Evolutionary conservation across 2,888 invertebrate species (phyloP), one percentile per base, ranked within the genome.

Genomic region (Diplolepis rosae): DNA sequence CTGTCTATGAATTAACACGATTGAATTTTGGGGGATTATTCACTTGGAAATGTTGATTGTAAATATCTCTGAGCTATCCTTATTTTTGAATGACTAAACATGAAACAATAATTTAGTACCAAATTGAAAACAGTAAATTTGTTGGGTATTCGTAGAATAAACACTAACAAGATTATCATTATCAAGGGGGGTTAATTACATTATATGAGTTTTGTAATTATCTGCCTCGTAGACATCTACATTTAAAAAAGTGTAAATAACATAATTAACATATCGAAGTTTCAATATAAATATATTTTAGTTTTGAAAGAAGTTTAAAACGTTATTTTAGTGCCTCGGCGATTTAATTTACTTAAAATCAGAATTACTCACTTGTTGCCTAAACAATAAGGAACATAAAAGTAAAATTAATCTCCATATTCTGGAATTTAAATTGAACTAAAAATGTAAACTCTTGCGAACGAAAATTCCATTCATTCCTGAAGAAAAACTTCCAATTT

Each of bases 141-240:
- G 13, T 22, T 35, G 35, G 24, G 35, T 11, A 61, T 61, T 61
- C n/a, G 22, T 61, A 2, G 22, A 61, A 61, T 56, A 35, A 61
- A 61, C n/a, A n/a, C 35, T 39, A 32, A 35, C 35, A 61, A 61
- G 22, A n/a, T 22, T 39, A 32, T 35, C 35, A 61, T 39, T 61
- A 6, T 13, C 15, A 13, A 35, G 22, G 32, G 24, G 11, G 15
- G 32, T 61, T n/a, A 54, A 54, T 54, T 54, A 11, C 24, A 24
- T 35, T 35, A 61, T 22, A 50, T 35, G 35, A 32, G n/a, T 61
- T 39, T 61, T 61, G n/a, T 61, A 61, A 61, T 61, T 61, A 61
- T 22, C 6, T 35, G 56, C 56, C n/a, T 15, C 56, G 11, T 56
- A 24, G 22, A 6, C 56, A 22, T 32, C 22, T 56, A 13, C 15